Evolutionary conservation across 2,113 vertebrate species (phyloP).

Genomic region (Haemorhous mexicanus): DNA sequence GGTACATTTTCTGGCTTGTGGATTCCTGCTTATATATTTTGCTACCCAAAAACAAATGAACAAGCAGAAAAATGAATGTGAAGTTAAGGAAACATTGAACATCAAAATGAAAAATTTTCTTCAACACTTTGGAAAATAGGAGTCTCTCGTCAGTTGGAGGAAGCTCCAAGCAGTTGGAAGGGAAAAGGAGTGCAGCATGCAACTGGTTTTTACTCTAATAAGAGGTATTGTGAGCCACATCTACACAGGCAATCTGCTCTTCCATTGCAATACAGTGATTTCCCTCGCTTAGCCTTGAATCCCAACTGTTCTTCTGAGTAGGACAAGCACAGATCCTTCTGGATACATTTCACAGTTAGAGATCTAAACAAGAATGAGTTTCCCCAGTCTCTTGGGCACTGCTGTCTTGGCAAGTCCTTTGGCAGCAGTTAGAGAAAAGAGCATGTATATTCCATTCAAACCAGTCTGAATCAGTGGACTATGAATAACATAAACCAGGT

Average conservation of each 20-base stretch:
- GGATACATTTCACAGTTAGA: not conserved
- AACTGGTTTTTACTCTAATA: not conserved
- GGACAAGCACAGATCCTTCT: not conserved
- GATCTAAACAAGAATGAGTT: not conserved
- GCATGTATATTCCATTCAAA: not conserved
- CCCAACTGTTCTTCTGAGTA: not conserved
- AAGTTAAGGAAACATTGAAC: not conserved
- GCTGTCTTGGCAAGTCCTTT: not conserved
- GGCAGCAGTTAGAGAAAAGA: not conserved
- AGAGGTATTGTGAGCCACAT: not conserved
- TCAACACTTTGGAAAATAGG: not conserved
- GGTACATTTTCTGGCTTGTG: not conserved
- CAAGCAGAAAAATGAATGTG: not conserved
- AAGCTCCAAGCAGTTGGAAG: not conserved
- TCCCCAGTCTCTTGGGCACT: not conserved
- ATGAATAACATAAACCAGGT: not conserved
- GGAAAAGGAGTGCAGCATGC: not conserved
- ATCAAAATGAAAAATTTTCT: not conserved
- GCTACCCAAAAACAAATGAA: not conserved
- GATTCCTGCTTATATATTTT: not conserved
- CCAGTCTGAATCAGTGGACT: not conserved
- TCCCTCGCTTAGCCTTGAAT: not conserved
- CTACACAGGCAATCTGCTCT: not conserved
- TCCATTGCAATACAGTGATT: not conserved
- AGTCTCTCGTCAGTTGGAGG: not conserved